These are phyloP conservation scores for Porites lobata DNA, from an alignment of 92 coral and sea anemone genomes.

Conservation along the genomic window DNA sequence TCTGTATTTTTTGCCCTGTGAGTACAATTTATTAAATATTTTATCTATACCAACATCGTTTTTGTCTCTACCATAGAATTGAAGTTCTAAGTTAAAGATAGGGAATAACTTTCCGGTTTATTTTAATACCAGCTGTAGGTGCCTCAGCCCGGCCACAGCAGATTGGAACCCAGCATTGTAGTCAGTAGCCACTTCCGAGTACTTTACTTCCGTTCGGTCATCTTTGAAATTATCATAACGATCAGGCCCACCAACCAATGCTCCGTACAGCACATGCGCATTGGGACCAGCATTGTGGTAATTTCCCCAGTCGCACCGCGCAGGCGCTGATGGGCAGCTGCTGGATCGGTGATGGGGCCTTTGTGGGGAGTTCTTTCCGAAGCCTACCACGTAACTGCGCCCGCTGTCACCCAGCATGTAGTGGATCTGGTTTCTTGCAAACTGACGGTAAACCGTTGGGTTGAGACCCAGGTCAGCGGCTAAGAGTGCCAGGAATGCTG, in stretches of 20 bases:
- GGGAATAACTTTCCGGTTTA: not conserved
- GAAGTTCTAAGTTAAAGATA: too few relatives aligned
- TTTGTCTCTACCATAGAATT: too few relatives aligned
- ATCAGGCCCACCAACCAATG: slow-evolving; percentile 73
- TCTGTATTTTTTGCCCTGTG: too few relatives aligned
- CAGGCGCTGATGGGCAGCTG: slow-evolving; percentile 54
- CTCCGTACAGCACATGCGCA: slow-evolving; percentile 42
- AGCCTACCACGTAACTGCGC: slow-evolving; percentile 66
- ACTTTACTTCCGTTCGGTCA: slow-evolving; percentile 42
- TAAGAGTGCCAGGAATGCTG: slow-evolving; percentile 54
- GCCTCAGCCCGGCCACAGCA: slow-evolving; percentile 62
- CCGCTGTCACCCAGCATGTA: not conserved
- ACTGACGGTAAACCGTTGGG: too few relatives aligned
- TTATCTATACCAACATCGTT: too few relatives aligned
- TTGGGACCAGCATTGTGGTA: slow-evolving; percentile 46
- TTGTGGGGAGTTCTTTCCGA: slow-evolving; percentile 62
- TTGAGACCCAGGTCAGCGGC: too few relatives aligned
- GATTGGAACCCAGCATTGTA: slow-evolving; percentile 82
- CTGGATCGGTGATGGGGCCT: slow-evolving; percentile 67
- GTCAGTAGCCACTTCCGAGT: slow-evolving; percentile 72
- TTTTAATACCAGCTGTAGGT: slow-evolving; percentile 1
- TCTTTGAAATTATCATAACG: slow-evolving; percentile 59
- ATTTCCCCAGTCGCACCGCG: slow-evolving; percentile 45
- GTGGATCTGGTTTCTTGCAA: too few relatives aligned
- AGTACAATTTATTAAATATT: too few relatives aligned